Evolutionary conservation across 2,797 vertebrate species (phyloP), one percentile per base, ranked within the genome.

Genomic region (Linurgus olivaceus): DNA sequence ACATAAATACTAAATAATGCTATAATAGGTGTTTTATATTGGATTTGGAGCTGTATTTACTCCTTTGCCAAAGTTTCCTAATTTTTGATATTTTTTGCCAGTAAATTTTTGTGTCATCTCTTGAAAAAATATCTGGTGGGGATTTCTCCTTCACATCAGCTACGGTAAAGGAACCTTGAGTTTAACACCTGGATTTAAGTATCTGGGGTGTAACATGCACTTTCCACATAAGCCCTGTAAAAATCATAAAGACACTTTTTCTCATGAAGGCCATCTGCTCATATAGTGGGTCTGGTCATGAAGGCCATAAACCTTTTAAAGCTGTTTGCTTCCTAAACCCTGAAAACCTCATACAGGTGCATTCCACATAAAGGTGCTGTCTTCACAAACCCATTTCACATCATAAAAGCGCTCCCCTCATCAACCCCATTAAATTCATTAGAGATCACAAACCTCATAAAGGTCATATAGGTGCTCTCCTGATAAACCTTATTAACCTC

Each of bases 191-290:
- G 16, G 20, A 37, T 45, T 45, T 65, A 44, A 35, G 48, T 63
- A 25, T 16, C 59, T 3, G 5, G 25, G 25, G 5, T 31, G 10
- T 31, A 35, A 63, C 31, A 52, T 31, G 12, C 0, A 0, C 20
- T 77, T 63, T 63, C 48, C 26, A 54, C 59, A 25, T 37, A 65
- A 54, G 17, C 26, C 17, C 40, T 45, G 17, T 44, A 54, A 65
- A 65, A 54, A 55, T 37, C 50, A 37, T 31, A 31, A 54, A 31
- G n/a, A 10, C 0, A 3, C 50, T 65, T 65, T 65, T 54, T 31
- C 35, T 61, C 18, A 17, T 50, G 14, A 44, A 63, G n/a, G n/a
- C 13, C 26, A 45, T 12, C 29, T 58, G 33, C 55, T 26, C 33
- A 57, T 11, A 5, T 25, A 16, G 23, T 35, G 23, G 33, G 23